These are phyloP conservation scores for Prosopocoilus inquinatus DNA, from an alignment of 2,888 invertebrate genomes.

Conservation along the genomic window DNA sequence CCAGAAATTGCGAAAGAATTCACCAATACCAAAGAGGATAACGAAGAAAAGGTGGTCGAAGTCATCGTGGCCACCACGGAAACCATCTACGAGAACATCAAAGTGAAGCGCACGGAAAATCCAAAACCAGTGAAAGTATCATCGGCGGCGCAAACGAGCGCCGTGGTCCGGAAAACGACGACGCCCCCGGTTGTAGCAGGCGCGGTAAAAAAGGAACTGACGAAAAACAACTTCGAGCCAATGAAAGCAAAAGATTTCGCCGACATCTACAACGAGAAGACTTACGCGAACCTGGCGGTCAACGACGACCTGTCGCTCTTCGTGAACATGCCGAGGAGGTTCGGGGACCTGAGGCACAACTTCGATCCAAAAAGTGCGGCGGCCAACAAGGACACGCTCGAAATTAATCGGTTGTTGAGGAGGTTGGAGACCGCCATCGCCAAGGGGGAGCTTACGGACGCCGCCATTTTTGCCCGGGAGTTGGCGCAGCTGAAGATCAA, in stretches of 20 bases:
- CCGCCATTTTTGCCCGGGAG: conserved; percentile 73
- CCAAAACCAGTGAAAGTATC: conserved; percentile 55
- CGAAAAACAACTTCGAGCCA: conserved; percentile 48
- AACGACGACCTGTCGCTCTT: conserved; percentile 45
- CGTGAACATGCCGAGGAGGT: conserved; percentile 46
- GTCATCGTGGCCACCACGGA: conserved; percentile 46
- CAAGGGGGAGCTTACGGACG: conserved; percentile 71
- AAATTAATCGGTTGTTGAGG: conserved; percentile 63
- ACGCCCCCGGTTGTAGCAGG: conserved; percentile 36
- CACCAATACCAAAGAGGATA: background rate
- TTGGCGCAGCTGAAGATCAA: conserved; percentile 73
- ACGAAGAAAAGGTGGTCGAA: conserved; percentile 27
- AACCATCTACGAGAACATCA: conserved; percentile 51
- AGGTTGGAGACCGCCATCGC: conserved; percentile 76
- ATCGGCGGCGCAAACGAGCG: conserved; percentile 59
- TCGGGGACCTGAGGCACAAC: conserved; percentile 38
- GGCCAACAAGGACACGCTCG: conserved; percentile 56
- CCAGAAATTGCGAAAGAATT: background rate
- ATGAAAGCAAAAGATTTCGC: conserved; percentile 59
- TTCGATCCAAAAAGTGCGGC: conserved; percentile 11
- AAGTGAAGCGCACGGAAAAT: conserved; percentile 44
- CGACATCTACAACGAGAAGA: conserved; percentile 50
- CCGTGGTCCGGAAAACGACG: conserved; percentile 49
- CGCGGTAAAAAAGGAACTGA: conserved; percentile 34
- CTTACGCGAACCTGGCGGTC: conserved; percentile 52